A percentile compares a stretch with the other conserved stretches of the same genome.
These are phyloP conservation scores for Megalurothrips usitatus DNA, from an alignment of 2,888 invertebrate species.

Conservation along the genomic window DNA sequence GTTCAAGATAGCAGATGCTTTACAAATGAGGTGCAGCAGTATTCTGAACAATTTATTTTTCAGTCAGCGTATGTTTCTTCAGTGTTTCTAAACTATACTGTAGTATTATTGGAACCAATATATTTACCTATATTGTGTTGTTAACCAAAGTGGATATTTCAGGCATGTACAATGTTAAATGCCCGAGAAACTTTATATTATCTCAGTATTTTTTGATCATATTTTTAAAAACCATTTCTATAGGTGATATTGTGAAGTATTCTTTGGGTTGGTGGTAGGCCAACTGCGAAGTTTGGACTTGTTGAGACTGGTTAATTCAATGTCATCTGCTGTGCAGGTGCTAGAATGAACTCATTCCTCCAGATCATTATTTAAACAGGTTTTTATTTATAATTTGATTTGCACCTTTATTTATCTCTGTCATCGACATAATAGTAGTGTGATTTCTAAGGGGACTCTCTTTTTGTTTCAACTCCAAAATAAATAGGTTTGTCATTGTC, in stretches of 20 bases:
- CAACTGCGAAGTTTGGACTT: no score
- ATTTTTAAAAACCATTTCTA: not conserved
- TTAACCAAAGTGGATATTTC: not conserved
- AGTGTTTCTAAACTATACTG: not conserved
- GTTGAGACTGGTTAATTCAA: not conserved
- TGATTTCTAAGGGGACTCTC: no score
- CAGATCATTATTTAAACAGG: not conserved
- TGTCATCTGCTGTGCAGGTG: not conserved
- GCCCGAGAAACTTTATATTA: not conserved
- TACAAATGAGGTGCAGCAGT: not conserved
- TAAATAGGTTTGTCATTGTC: no score
- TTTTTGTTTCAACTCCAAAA: no score
- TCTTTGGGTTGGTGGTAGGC: not conserved
- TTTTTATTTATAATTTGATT: no score
- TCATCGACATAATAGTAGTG: no score
- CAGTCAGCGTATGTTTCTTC: not conserved
- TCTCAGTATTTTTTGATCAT: constrained; percentile 7
- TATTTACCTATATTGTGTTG: constrained; percentile 10
- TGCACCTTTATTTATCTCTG: no score
- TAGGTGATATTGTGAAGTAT: not conserved
- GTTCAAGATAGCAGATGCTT: not conserved
- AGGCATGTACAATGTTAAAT: not conserved
- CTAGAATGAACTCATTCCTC: not conserved
- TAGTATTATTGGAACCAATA: not conserved
- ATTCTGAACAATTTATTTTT: not conserved